phyloP scores from a whole-genome alignment of 2,797 vertebrate genomes.

The Pseudochromis fuscus region DNA sequence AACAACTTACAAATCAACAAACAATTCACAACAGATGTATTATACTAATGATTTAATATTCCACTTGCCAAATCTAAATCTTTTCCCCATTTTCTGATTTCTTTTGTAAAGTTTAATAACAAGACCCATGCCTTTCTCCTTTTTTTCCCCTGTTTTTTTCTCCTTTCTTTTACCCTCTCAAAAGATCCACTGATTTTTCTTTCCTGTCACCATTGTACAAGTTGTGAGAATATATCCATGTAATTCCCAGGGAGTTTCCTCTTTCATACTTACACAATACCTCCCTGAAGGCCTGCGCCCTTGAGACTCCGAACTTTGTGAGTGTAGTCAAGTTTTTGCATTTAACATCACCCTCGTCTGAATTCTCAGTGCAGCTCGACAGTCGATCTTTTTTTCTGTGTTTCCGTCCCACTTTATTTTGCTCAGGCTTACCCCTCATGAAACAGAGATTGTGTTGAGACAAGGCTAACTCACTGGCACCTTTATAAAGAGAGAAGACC shows the following conservation, averaged over 20 bases:
- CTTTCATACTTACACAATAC: slow-evolving; percentile 29
- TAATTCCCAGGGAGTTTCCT: slow-evolving; percentile 15
- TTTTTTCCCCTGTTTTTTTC: slow-evolving; percentile 12
- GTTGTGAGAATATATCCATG: slow-evolving; percentile 25
- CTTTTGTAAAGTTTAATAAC: neutral
- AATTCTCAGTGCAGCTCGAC: slow-evolving; percentile 25
- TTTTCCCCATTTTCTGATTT: neutral
- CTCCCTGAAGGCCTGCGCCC: slow-evolving; percentile 11
- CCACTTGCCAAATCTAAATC: neutral
- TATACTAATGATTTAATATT: too few relatives aligned
- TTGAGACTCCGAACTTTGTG: slow-evolving; percentile 18
- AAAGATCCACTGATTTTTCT: slow-evolving; percentile 18
- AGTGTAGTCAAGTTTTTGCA: slow-evolving; percentile 6
- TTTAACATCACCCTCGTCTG: slow-evolving; percentile 20
- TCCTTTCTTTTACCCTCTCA: neutral
- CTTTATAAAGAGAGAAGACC: slow-evolving; percentile 29
- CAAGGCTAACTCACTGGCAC: neutral
- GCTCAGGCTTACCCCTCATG: neutral
- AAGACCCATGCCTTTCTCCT: neutral
- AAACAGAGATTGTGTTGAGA: slow-evolving; percentile 19
- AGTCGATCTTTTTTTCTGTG: slow-evolving; percentile 22
- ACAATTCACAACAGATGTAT: too few relatives aligned
- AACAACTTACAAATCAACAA: too few relatives aligned
- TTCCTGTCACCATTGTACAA: neutral
- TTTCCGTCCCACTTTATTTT: slow-evolving; percentile 17